Conservation (phyloP, 2,888 invertebrate genomes). For the Leucoptera coffeella region DNA sequence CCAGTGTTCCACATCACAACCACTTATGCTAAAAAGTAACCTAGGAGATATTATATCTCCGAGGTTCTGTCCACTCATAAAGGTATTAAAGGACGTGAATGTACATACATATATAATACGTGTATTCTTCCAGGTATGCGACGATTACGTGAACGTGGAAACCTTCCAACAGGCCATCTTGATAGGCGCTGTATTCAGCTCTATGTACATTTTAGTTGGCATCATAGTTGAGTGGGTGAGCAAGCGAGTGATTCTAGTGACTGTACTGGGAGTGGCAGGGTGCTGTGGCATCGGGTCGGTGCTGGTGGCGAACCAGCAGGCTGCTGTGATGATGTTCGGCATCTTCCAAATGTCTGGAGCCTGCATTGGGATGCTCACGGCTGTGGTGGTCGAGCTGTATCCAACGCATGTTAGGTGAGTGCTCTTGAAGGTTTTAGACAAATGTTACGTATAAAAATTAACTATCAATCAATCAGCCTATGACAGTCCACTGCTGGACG, state of each 20-base stretch:
- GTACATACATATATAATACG: too few relatives aligned
- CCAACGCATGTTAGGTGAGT: conserved; percentile 47
- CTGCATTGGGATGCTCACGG: conserved; percentile 51
- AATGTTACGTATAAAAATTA: too few relatives aligned
- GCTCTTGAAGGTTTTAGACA: too few relatives aligned
- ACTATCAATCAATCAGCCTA: too few relatives aligned
- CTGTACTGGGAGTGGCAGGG: conserved; percentile 42
- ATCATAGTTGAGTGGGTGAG: conserved; percentile 46
- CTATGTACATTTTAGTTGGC: conserved; percentile 60
- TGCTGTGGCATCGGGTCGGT: conserved; percentile 54
- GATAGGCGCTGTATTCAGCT: conserved; percentile 59
- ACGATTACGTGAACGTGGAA: conserved; percentile 47
- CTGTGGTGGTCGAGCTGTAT: conserved; percentile 52
- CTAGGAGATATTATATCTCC: too few relatives aligned
- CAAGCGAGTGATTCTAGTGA: conserved; percentile 51
- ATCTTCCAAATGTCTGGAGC: conserved; percentile 50
- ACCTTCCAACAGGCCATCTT: conserved; percentile 62
- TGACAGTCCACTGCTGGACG: too few relatives aligned
- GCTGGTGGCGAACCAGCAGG: conserved; percentile 47
- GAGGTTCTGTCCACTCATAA: too few relatives aligned
- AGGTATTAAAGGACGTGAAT: too few relatives aligned
- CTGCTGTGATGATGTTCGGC: conserved; percentile 55
- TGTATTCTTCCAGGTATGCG: conserved; percentile 25
- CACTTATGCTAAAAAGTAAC: too few relatives aligned
- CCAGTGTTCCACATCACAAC: too few relatives aligned